Percentiles rank a stretch among this genome's conserved stretches.
phyloP scores from a whole-genome alignment of 2,113 vertebrate genomes.

The Hydropotes inermis region DNA sequence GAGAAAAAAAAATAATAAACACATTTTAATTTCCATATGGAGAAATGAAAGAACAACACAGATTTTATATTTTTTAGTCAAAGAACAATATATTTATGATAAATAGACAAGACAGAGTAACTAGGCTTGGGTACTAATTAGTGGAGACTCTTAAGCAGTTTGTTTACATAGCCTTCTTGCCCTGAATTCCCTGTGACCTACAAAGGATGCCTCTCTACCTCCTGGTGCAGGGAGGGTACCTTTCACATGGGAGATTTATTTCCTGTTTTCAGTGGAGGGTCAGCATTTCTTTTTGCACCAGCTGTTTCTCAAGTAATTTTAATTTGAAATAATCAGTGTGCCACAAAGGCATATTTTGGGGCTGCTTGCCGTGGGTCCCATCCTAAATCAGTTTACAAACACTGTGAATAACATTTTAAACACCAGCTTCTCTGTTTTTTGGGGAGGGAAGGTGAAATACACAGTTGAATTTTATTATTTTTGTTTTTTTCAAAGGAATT shows the following conservation, averaged over 20 bases:
- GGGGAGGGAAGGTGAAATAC: background rate
- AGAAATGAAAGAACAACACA: background rate
- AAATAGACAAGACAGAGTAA: background rate
- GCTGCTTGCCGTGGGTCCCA: background rate
- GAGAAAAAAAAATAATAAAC: background rate
- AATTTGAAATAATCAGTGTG: background rate
- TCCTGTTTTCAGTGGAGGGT: background rate
- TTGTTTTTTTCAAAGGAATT: background rate
- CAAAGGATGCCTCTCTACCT: background rate
- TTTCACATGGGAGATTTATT: background rate
- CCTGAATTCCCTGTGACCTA: background rate
- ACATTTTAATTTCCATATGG: background rate
- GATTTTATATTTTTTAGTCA: background rate
- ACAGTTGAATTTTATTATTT: background rate
- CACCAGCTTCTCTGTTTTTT: background rate
- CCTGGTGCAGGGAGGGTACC: background rate
- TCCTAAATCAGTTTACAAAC: conserved; percentile 35
- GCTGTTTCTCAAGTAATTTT: background rate
- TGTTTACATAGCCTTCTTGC: background rate
- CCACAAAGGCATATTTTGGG: background rate
- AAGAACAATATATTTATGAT: background rate
- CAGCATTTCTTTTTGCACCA: background rate
- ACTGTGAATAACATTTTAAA: conserved; percentile 34
- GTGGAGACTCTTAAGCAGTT: background rate
- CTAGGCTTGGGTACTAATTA: background rate